phyloP scores from a whole-genome alignment of 2,797 vertebrate species.

The Echiichthys vipera region DNA sequence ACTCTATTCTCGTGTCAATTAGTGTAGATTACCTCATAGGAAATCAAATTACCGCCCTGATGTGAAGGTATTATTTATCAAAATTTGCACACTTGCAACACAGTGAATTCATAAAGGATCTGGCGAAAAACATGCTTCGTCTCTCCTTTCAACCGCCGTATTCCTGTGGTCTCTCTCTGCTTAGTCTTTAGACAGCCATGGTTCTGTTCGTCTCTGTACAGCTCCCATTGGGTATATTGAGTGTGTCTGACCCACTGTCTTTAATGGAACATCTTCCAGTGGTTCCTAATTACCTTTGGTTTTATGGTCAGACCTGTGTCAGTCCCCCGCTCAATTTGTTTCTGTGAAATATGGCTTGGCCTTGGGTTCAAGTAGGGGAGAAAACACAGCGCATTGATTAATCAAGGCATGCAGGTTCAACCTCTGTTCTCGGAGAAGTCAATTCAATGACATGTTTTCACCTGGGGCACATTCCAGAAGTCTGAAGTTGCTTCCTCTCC shows the following conservation, averaged over 20 bases:
- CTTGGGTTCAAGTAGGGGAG: conserved; percentile 82
- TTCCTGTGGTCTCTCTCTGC: conserved; percentile 46
- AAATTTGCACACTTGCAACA: conserved; percentile 66
- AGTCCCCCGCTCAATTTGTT: conserved; percentile 78
- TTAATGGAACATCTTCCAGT: conserved; percentile 73
- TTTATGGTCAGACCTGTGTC: conserved; percentile 79
- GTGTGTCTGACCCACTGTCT: conserved; percentile 72
- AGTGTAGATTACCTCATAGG: conserved; percentile 69
- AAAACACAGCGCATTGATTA: conserved; percentile 83
- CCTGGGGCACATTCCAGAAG: conserved; percentile 74
- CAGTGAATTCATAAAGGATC: conserved; percentile 62
- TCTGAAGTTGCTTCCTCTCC: conserved; percentile 66
- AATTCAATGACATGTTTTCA: conserved; percentile 82
- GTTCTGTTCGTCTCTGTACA: conserved; percentile 49
- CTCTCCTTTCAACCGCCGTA: conserved; percentile 26
- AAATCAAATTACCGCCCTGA: conserved; percentile 72
- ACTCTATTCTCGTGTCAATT: conserved; percentile 73
- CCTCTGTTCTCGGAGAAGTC: conserved; percentile 75
- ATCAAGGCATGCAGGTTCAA: conserved; percentile 77
- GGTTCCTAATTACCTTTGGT: conserved; percentile 83
- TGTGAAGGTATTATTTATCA: conserved; percentile 75
- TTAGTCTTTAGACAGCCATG: conserved; percentile 11
- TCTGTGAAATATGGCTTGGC: conserved; percentile 82
- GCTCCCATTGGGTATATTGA: conserved; percentile 57
- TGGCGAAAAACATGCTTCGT: conserved; percentile 19